These are phyloP conservation scores for Trochalopteron elliotii DNA, from an alignment of 2,113 vertebrate species.

Conservation along the genomic window DNA sequence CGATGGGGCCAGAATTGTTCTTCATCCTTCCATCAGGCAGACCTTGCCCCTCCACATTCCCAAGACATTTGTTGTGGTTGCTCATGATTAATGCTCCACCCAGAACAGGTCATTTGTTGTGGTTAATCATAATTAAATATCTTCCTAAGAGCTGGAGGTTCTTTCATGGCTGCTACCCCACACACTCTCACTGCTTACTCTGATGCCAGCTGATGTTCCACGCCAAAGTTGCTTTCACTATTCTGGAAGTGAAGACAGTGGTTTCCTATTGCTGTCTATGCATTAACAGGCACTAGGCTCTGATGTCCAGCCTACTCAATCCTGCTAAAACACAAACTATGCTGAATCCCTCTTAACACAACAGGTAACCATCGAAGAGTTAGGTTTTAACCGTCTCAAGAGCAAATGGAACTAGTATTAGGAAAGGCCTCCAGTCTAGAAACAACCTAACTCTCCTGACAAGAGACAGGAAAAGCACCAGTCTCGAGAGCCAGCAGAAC, in stretches of 20 bases:
- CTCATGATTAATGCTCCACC: conserved; percentile 17
- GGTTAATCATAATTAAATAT: conserved; percentile 39
- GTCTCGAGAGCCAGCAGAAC: not conserved
- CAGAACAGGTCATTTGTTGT: conserved; percentile 38
- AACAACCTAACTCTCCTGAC: not conserved
- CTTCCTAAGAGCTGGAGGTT: conserved; percentile 49
- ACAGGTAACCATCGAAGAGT: not conserved
- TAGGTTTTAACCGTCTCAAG: not conserved
- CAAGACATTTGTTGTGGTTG: conserved; percentile 28
- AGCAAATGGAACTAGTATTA: not conserved
- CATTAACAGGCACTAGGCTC: not conserved
- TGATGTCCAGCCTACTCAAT: not conserved
- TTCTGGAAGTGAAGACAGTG: not conserved
- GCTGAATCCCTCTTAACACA: not conserved
- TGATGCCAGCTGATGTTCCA: not conserved
- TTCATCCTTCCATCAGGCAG: not conserved
- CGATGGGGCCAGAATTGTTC: not conserved
- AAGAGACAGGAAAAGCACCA: not conserved
- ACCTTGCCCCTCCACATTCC: conserved; percentile 19
- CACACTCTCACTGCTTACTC: conserved; percentile 3
- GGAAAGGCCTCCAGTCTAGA: not conserved
- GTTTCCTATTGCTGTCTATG: not conserved
- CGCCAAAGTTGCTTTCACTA: not conserved
- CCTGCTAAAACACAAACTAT: not conserved
- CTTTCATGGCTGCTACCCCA: conserved; percentile 1